Evolutionary conservation across 2,888 invertebrate species (phyloP).

Genomic region (Dysmachus trigonus): DNA sequence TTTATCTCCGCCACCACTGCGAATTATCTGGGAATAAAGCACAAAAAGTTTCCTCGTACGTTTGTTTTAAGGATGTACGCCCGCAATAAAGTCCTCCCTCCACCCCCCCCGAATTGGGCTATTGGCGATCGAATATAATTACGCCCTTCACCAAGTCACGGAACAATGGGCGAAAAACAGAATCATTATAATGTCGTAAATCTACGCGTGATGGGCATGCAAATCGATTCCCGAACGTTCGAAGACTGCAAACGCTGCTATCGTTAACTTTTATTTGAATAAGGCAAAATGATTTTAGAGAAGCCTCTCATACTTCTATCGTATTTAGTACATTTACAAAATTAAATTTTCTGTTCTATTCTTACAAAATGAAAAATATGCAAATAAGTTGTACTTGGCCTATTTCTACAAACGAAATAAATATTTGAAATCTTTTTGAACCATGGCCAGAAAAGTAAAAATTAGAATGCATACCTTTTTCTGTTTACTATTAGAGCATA

Average conservation of each 20-base stretch:
- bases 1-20: slow-evolving; percentile 51
- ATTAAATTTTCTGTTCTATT: not conserved
- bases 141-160: slow-evolving; percentile 24
- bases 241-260: not conserved
- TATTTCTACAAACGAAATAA: no score
- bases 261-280: not conserved
- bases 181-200: slow-evolving; percentile 39
- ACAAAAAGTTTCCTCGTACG: slow-evolving; percentile 37
- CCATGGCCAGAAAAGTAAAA: no score
- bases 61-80: slow-evolving; percentile 6
- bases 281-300: not conserved
- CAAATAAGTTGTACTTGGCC: no score
- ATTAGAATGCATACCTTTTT: no score
- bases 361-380: no score
- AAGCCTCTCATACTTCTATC: not conserved
- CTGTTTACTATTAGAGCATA: no score
- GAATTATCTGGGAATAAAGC: slow-evolving; percentile 48
- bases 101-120: not conserved
- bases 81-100: slow-evolving; percentile 3
- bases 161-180: slow-evolving; percentile 32
- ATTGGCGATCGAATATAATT: slow-evolving; percentile 41
- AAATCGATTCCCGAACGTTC: slow-evolving; percentile 16
- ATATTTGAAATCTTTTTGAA: no score
- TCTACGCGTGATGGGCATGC: slow-evolving; percentile 13
- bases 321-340: not conserved